Percentiles rank a stretch among this genome's conserved stretches.
These are phyloP conservation scores for Geococcyx californianus DNA, from an alignment of 2,113 vertebrate genomes.

Conservation along the genomic window DNA sequence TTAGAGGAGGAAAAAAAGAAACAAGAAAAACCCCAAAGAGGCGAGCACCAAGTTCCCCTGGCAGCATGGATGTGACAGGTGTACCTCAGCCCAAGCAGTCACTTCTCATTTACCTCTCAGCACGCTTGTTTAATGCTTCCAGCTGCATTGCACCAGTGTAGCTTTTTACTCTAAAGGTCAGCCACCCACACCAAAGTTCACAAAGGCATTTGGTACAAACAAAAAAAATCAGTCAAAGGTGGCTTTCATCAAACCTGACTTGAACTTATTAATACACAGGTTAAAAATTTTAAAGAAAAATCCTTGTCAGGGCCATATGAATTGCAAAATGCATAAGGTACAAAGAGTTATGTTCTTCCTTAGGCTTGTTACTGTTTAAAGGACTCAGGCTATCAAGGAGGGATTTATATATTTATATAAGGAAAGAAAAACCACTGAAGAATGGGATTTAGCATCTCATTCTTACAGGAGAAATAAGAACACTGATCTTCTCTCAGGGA, in stretches of 20 bases:
- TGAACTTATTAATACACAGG: neutral
- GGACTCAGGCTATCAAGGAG: neutral
- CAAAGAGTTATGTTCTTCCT: neutral
- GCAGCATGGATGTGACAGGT: neutral
- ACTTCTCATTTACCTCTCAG: conserved; percentile 11
- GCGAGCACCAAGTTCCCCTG: neutral
- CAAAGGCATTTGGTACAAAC: conserved; percentile 1
- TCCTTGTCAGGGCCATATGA: neutral
- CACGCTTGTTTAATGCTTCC: neutral
- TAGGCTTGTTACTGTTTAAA: neutral
- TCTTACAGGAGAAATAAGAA: neutral
- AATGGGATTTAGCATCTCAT: neutral
- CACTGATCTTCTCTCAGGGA: neutral
- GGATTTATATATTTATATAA: neutral
- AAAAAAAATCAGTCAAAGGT: neutral
- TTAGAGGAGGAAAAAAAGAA: neutral
- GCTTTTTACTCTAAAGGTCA: conserved; percentile 56
- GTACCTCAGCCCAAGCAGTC: neutral
- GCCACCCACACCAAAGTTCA: conserved; percentile 23
- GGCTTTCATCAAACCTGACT: neutral
- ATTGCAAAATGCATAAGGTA: neutral
- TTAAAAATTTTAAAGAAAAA: neutral
- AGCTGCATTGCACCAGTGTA: conserved; percentile 14
- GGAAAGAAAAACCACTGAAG: neutral
- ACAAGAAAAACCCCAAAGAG: neutral